Evolutionary conservation across 2,797 vertebrate species (phyloP).

Genomic region (Rhynchotus rufescens): DNA sequence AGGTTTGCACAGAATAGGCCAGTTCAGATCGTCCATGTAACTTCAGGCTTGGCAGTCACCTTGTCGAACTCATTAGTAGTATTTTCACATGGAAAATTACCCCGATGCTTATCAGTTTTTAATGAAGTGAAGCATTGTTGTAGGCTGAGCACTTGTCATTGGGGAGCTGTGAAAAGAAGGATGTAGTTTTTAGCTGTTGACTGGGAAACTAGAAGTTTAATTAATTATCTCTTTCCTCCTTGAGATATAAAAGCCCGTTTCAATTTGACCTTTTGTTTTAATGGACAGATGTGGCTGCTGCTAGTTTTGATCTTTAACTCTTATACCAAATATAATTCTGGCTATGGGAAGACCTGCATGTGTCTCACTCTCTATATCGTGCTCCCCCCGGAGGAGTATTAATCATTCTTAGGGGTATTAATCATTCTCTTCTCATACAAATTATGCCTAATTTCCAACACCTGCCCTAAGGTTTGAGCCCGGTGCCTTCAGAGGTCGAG

Average conservation of each 20-base stretch:
- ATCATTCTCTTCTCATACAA: neutral
- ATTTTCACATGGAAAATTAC: neutral
- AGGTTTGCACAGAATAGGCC: neutral
- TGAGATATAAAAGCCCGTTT: neutral
- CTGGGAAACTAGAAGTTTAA: neutral
- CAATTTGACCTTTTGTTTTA: neutral
- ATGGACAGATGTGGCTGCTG: rapidly evolving
- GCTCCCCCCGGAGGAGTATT: neutral
- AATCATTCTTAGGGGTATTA: neutral
- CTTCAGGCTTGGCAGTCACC: neutral
- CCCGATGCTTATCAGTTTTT: neutral
- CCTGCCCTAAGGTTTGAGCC: conserved; percentile 1
- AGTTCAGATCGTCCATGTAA: neutral
- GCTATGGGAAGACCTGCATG: neutral
- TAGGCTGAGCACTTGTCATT: neutral
- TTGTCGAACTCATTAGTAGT: neutral
- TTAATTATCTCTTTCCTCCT: neutral
- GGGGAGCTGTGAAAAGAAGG: neutral
- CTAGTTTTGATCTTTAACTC: neutral
- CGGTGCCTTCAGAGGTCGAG: neutral
- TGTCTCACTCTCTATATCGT: neutral
- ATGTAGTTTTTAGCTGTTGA: neutral
- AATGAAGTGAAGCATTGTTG: neutral
- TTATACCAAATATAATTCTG: neutral
- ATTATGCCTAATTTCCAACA: conserved; percentile 36